phyloP scores from a whole-genome alignment of 2,113 vertebrate species.

The Hystrix brachyura region DNA sequence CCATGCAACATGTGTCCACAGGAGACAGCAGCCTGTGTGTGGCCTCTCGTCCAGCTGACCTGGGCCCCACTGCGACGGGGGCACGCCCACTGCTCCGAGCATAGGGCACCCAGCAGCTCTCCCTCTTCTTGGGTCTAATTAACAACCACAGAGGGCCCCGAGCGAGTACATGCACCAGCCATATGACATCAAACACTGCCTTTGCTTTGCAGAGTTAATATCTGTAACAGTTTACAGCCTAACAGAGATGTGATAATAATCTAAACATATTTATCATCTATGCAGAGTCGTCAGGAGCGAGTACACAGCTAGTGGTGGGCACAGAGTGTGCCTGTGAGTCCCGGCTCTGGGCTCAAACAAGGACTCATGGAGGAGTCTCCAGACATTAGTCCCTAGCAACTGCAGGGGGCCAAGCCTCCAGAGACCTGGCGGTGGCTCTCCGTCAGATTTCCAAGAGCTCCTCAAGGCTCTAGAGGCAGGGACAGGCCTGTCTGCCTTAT shows the following conservation, averaged over 20 bases:
- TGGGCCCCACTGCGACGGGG: not conserved
- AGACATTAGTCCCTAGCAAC: not conserved
- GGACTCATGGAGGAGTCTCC: not conserved
- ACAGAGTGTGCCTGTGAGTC: not conserved
- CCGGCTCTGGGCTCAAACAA: constrained; percentile 31
- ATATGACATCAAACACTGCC: not conserved
- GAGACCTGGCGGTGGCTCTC: not conserved
- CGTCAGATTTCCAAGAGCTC: not conserved
- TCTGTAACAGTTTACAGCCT: not conserved
- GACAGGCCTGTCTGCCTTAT: not conserved
- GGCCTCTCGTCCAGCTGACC: not conserved
- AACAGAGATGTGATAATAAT: not conserved
- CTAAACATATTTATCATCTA: not conserved
- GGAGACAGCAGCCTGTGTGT: not conserved
- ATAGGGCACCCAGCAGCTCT: rapidly evolving
- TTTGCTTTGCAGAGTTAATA: not conserved
- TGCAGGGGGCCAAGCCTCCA: not conserved
- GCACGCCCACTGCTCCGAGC: not conserved
- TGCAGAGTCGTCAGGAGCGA: not conserved
- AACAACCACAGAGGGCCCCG: not conserved
- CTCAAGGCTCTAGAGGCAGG: not conserved
- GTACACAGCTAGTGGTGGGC: not conserved
- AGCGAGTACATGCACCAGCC: not conserved
- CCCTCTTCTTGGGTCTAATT: not conserved
- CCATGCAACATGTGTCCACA: not conserved